Base-by-base conservation (phyloP, 2,113 vertebrate species). In the Xiphophorus couchianus region DNA sequence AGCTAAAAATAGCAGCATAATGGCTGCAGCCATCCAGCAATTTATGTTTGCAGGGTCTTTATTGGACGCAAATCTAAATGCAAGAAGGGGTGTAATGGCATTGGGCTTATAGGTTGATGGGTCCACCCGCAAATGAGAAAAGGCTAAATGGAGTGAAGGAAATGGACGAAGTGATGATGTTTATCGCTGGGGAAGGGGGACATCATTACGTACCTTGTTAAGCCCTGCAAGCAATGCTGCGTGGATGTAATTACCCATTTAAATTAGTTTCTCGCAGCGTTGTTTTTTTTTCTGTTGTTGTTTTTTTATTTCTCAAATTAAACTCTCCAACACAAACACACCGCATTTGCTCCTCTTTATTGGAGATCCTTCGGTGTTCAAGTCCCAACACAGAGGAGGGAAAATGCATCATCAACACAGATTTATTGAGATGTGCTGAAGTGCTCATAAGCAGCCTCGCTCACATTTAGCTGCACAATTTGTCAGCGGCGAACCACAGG, bases 171-270 rank as follows among this genome's bases (percentile, higher is more conserved):
- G 80, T 68, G 87, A 88, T 90, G 86, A 87, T 86, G 86, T 89
- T 93, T 83, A 92, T 91, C 39, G 51, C 82, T 27, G 77, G 84
- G 77, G 87, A 86, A 91, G 72, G 78, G 22, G 82, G 76, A 88
- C 92, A 89, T 93, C 87, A 91, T 93, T 90, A 91, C 60, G 90
- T 84, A 93, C 90, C 89, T 91, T 93, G 90, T 92, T 91, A 91
- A 91, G n/a, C 89, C 87, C 87, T 77, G 81, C 88, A 82, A 91
- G 90, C 78, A 69, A 84, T 74, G 84, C 83, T 78, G 83, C 72
- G 30, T 86, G 77, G 71, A 84, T 39, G 60, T 88, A 84, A 93
- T 91, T 91, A 91, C 85, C 87, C 90, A 88, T 92, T 92, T 85
- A 92, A 92, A 90, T 90, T 81, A 91, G 85, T 85, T 91, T 92